A percentile compares a stretch with the other conserved stretches of the same genome.
Evolutionary conservation across 2,888 invertebrate species (phyloP).

Genomic region (Trachelus tabidus): DNA sequence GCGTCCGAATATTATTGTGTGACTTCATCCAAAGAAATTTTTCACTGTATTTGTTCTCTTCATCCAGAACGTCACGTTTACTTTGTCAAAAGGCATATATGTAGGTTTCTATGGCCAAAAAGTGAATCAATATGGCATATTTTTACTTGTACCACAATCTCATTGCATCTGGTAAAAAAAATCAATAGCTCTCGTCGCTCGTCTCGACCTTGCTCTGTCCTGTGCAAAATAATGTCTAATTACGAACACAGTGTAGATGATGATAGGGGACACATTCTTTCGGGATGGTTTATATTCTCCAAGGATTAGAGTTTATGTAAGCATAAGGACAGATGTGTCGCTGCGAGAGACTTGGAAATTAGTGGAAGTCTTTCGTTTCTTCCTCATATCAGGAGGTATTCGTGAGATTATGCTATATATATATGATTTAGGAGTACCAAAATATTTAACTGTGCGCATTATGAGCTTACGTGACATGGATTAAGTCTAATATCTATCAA

Average conservation of each 20-base stretch:
- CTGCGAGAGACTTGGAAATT: not conserved
- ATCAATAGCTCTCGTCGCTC: not conserved
- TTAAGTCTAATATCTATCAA: not conserved
- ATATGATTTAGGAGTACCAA: not conserved
- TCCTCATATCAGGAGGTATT: not conserved
- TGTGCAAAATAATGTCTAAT: not conserved
- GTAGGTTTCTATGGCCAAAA: not conserved
- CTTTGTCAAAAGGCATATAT: not conserved
- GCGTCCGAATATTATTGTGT: not conserved
- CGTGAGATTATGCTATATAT: not conserved
- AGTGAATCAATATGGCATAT: not conserved
- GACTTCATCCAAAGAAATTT: not conserved
- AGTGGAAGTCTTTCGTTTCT: not conserved
- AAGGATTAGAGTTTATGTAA: not conserved
- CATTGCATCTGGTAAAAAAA: conserved; percentile 11
- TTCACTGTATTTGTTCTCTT: not conserved
- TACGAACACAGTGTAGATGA: not conserved
- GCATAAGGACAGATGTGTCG: not conserved
- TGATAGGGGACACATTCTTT: not conserved
- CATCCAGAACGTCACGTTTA: not conserved
- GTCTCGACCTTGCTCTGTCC: not conserved
- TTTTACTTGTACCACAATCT: conserved; percentile 2
- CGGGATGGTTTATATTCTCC: not conserved
- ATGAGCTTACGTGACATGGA: not conserved
- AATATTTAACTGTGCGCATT: not conserved